Percentiles rank a stretch among this genome's conserved stretches.
These are phyloP conservation scores for Ischnus inquisitorius DNA, from an alignment of 2,888 invertebrate species.

Conservation along the genomic window DNA sequence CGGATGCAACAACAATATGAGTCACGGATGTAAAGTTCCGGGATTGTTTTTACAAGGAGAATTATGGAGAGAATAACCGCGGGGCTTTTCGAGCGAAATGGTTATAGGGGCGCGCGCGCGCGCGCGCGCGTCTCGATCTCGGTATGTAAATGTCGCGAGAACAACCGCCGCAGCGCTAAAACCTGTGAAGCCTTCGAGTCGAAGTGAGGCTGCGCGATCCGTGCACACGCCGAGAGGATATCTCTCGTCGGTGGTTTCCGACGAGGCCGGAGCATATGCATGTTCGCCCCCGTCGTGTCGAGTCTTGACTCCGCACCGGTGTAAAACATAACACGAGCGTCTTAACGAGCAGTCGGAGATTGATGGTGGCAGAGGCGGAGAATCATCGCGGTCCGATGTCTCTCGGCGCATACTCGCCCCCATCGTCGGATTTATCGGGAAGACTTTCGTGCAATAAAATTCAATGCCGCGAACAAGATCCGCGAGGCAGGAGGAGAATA, in stretches of 20 bases:
- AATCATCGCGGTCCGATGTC: slow-evolving; percentile 27
- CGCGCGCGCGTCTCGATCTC: slow-evolving; percentile 70
- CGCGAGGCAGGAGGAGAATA: not conserved
- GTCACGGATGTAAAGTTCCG: slow-evolving; percentile 67
- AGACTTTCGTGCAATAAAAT: slow-evolving; percentile 6
- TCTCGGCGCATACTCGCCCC: slow-evolving; percentile 51
- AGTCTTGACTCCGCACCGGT: slow-evolving; percentile 51
- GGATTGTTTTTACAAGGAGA: slow-evolving; percentile 73
- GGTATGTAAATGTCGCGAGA: slow-evolving; percentile 79
- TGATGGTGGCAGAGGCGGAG: slow-evolving; percentile 82
- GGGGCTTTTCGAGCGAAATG: slow-evolving; percentile 74
- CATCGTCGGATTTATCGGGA: slow-evolving; percentile 71
- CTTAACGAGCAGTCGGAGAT: slow-evolving; percentile 84
- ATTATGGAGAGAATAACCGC: slow-evolving; percentile 75
- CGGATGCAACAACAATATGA: slow-evolving; percentile 46
- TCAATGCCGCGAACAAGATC: not conserved
- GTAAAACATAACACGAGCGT: slow-evolving; percentile 79
- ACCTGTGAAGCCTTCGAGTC: not conserved
- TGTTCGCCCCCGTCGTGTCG: slow-evolving; percentile 66
- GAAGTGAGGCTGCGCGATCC: not conserved
- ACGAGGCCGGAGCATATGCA: slow-evolving; percentile 52
- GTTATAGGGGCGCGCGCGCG: slow-evolving; percentile 44
- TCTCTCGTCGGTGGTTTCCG: slow-evolving; percentile 18
- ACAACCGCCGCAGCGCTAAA: slow-evolving; percentile 65
- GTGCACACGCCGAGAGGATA: slow-evolving; percentile 38